Base-by-base conservation (phyloP, 1,140 invertebrate genomes). In the Dendrolimus kikuchii region DNA sequence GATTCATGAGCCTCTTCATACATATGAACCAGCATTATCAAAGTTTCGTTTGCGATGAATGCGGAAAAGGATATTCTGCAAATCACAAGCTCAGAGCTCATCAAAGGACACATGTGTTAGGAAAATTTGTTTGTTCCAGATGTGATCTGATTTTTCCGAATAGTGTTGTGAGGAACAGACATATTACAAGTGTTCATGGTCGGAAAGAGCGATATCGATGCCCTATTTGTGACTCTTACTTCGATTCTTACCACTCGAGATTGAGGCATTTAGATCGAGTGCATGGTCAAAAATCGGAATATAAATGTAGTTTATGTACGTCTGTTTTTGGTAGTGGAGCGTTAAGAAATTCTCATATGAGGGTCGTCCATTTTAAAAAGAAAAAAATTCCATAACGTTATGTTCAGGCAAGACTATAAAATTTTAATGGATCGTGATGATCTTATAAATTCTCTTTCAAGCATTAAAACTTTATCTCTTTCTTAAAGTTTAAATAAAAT, bases 71-170 rank as follows among this genome's bases (percentile, higher is more conserved):
- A 62, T 92, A 88, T 75, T 90, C 88, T 0, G 76, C 79, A 5
- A 85, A 86, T 54, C 85, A 87, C n/a, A 86, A 88, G 49, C 71
- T 90, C 9, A 76, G 84, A 8, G 71, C 82, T 4, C 89, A 90
- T 51, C 59, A 80, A n/a, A 88, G 87, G 52, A 82, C 88, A 41
- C 91, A 92, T 43, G 74, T 75, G 8, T 51, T 51, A 4, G 79
- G 76, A 5, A 40, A 70, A 10, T 94, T 93, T 65, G 89, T 90
- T 48, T 96, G 95, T 72, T 90, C 93, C 46, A 89, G 93, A 41
- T 96, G 95, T 70, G 88, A 88, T 7, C 93, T 94, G 63, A 90
- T 90, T 0, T 95, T 81, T 49, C 23, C 51, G 3, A 78, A 66
- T 59, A 55, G 70, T 4, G 62, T 54, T 1, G 41, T 63, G 0